Evolutionary conservation across 2,888 invertebrate species (phyloP), one percentile per base, ranked within the genome.

Genomic region (Rotaria magnacalcarata): DNA sequence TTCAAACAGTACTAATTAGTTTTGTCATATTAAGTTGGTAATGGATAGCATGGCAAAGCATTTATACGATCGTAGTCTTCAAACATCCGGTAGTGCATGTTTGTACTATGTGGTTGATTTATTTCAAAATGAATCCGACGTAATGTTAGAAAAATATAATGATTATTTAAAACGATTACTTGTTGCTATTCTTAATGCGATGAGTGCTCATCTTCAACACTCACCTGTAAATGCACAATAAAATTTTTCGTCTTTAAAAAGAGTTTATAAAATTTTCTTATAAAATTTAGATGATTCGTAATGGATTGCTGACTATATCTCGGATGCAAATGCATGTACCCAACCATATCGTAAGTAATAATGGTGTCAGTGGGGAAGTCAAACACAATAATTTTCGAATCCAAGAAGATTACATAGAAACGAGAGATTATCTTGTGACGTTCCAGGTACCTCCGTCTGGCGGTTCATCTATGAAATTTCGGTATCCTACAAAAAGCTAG

Each of bases 91-190:
- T 91, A 96, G 96, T 92, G 97, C 97, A 8, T 96, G 96, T 11
- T 92, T 97, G 87, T 97, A 96, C 92, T 97, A 97, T 91, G 95
- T 97, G 88, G 95, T 96, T 5, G 96, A 96, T 91, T 95, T 95
- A 75, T 94, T 94, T 88, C 95, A 95, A 89, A 94, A 94, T 88
- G 47, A 47, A n/a, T 47, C 80, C 2, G 93, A 93, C 11, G 93
- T 93, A 88, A 93, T 95, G 88, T 94, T 52, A 93, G 94, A 27
- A 93, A 93, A 89, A 92, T 95, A 87, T 95, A 95, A 89, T 93
- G 84, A 84, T 34, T 88, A 85, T 84, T 88, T 27, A 87, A 90
- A 90, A 87, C 93, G 94, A 89, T 95, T 96, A 87, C 95, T 96
- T 86, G 93, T 94, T 1, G 94, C 95, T 0, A 92, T 96, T 85